Evolutionary conservation across 2,113 vertebrate genomes (phyloP).

Genomic region (Eclectus roratus): DNA sequence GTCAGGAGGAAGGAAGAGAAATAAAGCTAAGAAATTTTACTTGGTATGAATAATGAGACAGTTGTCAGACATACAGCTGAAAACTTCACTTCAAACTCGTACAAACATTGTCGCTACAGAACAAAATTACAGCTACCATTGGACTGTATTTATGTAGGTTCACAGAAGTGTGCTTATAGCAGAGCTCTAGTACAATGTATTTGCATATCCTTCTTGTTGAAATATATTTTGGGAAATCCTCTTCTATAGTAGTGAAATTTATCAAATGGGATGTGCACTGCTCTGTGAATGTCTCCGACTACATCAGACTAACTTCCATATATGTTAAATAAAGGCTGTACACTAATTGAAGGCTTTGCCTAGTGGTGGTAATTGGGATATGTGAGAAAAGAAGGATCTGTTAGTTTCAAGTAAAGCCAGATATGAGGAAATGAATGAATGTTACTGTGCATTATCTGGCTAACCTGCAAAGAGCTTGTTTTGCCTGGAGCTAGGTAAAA

Average conservation of each 20-base stretch:
- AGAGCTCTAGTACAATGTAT: background rate
- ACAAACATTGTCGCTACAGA: background rate
- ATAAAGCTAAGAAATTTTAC: background rate
- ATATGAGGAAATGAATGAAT: background rate
- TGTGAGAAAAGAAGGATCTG: background rate
- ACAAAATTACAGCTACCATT: background rate
- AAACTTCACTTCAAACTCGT: background rate
- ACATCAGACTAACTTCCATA: background rate
- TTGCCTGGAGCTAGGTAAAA: background rate
- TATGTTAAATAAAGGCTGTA: background rate
- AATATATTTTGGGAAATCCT: background rate
- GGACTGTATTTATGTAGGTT: accelerated
- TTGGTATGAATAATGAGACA: background rate
- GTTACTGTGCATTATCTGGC: background rate
- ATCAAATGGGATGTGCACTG: background rate
- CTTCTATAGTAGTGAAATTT: background rate
- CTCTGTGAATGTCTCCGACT: background rate
- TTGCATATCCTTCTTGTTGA: background rate
- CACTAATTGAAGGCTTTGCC: background rate
- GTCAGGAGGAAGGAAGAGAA: background rate
- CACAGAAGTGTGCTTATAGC: background rate
- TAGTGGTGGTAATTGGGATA: background rate
- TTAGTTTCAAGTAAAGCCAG: background rate
- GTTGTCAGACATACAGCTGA: background rate
- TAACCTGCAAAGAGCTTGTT: background rate